phyloP scores from a whole-genome alignment of 1,140 invertebrate species.

The Lordiphosa mommai region DNA sequence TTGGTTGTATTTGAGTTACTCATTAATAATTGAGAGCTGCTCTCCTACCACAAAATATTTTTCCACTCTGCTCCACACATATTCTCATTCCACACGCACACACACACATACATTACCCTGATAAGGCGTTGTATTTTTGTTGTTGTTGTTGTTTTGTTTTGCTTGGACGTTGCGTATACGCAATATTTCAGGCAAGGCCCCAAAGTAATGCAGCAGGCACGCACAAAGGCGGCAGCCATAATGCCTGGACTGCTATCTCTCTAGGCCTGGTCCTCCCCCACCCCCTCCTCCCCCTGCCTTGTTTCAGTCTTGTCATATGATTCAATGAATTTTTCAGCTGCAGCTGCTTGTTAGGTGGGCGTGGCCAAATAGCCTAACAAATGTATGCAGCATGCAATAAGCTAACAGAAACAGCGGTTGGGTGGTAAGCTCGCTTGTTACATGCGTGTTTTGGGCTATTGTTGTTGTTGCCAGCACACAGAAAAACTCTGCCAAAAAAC shows the following conservation, averaged over 20 bases:
- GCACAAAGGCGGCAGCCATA: conserved; percentile 40
- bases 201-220: conserved; percentile 58
- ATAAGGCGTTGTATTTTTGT: neutral
- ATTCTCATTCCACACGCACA: neutral
- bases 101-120: neutral
- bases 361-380: conserved; percentile 65
- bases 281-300: neutral
- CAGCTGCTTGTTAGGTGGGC: neutral
- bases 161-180: conserved; percentile 53
- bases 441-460: conserved; percentile 31
- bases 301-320: conserved; percentile 55
- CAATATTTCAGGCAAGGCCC: conserved; percentile 53
- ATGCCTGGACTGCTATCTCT: conserved; percentile 45
- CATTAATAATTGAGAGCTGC: too few relatives aligned
- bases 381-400: conserved; percentile 65
- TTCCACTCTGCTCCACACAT: conserved; percentile 2
- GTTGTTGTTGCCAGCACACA: neutral
- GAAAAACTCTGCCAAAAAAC: conserved; percentile 7
- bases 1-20: too few relatives aligned
- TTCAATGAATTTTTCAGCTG: conserved; percentile 72
- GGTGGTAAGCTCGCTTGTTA: conserved; percentile 25
- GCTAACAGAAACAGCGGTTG: conserved; percentile 10
- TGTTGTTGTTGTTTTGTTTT: too few relatives aligned
- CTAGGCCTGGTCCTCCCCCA: conserved; percentile 11
- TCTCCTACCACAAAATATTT: neutral